These are phyloP conservation scores for Cinclus cinclus DNA, from an alignment of 2,113 vertebrate genomes.

Conservation along the genomic window DNA sequence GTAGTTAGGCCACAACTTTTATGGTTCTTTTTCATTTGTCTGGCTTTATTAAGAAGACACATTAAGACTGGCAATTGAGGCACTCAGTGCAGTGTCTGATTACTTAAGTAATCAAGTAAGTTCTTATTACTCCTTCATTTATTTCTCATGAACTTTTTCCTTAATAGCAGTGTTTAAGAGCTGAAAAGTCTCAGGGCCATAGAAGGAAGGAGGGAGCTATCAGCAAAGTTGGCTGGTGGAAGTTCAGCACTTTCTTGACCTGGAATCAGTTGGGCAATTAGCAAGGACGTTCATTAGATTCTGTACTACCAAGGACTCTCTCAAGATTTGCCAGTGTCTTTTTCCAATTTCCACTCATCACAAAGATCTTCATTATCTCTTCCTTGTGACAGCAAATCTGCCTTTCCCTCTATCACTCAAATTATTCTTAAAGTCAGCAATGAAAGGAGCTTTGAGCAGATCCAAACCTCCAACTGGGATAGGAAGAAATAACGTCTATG, in stretches of 20 bases:
- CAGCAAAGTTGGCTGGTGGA: background rate
- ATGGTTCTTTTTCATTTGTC: background rate
- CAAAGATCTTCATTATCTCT: background rate
- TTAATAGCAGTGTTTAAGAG: background rate
- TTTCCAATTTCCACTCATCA: background rate
- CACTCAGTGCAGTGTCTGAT: background rate
- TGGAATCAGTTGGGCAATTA: background rate
- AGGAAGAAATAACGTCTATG: background rate
- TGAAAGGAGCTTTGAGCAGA: background rate
- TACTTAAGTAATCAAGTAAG: background rate
- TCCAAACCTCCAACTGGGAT: background rate
- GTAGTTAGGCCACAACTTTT: background rate
- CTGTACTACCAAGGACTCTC: background rate
- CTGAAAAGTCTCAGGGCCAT: background rate
- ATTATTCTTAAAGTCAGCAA: background rate
- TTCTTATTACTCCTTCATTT: background rate
- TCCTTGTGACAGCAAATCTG: background rate
- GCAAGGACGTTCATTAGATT: background rate
- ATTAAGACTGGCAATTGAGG: background rate
- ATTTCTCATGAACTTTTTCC: background rate
- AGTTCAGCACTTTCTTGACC: slow-evolving; percentile 4
- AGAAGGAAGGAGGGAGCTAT: background rate
- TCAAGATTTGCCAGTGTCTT: background rate
- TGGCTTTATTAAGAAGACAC: background rate
- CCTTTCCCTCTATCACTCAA: background rate